These are phyloP conservation scores for Hetaerina titia DNA, from an alignment of 2,888 invertebrate species.

Conservation along the genomic window DNA sequence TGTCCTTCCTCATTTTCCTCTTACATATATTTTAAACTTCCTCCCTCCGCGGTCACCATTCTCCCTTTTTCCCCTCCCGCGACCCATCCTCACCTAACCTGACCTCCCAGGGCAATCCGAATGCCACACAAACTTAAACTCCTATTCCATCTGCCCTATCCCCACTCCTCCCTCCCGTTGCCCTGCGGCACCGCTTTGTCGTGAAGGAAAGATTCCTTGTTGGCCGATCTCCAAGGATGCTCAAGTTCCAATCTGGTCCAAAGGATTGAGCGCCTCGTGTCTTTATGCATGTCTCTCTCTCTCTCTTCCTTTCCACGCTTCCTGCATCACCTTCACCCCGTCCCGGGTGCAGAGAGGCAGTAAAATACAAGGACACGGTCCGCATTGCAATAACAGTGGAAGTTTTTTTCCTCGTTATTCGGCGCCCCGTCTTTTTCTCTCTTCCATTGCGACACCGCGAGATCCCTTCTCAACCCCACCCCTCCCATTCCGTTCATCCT, in stretches of 20 bases:
- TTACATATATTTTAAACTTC: not conserved
- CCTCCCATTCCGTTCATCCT: not conserved
- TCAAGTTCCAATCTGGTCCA: conserved; percentile 55
- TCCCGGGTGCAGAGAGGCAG: too few species aligned
- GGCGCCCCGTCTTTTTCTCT: not conserved
- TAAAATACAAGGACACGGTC: too few species aligned
- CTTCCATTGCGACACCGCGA: not conserved
- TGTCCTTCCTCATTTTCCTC: conserved; percentile 5
- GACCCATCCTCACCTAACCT: not conserved
- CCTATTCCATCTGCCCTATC: not conserved
- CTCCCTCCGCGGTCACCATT: not conserved
- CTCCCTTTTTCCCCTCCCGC: not conserved
- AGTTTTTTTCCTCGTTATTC: not conserved
- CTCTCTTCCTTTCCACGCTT: not conserved
- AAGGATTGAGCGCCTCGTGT: conserved; percentile 46
- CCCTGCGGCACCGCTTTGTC: not conserved
- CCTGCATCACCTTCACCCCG: not conserved
- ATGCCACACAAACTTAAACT: conserved; percentile 41
- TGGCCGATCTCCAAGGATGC: conserved; percentile 56
- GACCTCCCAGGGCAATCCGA: not conserved
- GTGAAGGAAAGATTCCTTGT: conserved; percentile 19
- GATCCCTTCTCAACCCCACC: not conserved
- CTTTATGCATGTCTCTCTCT: not conserved
- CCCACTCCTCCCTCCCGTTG: not conserved
- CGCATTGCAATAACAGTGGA: too few species aligned